Evolutionary conservation across 2,888 invertebrate species (phyloP), one percentile per base, ranked within the genome.

Genomic region (Trimorus sp.): DNA sequence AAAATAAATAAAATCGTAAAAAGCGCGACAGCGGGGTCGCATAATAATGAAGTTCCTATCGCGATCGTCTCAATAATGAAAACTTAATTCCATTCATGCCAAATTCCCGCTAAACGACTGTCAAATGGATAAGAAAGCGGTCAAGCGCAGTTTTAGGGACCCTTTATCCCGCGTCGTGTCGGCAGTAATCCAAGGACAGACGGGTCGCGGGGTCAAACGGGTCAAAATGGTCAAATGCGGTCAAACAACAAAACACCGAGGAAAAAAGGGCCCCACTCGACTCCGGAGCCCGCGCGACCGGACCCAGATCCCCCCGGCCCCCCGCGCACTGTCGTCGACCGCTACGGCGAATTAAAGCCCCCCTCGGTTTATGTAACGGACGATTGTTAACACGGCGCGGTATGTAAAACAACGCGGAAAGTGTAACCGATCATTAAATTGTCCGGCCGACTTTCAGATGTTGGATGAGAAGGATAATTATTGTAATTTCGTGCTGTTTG

Each of bases 171-270:
- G 58, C 45, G 49, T 66, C 77, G 45, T 62, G 79, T 79, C 79
- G 71, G 73, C 79, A 68, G 49, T 73, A 79, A 79, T 79, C 62
- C 79, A 79, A 79, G 79, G 79, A 73, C 65, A 68, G 49, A 71
- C 70, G 42, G 74, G 63, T 73, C 63, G 36, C 38, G 60, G 62
- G 76, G 71, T 78, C 78, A 78, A 78, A 78, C 78, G 71, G 71
- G 78, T 78, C 78, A 78, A 71, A 71, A 71, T 71, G 78, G 78
- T 71, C 78, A 78, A 77, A 78, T 78, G 78, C 71, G 78, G 78
- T 71, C 78, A 78, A 78, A 78, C 78, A 78, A 71, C 71, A 78
- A 78, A 78, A 71, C 78, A 78, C 53, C 63, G 59, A 36, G 8
- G 53, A 66, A 66, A 78, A 78, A 71, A 71, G 66, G 71, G 60